Evolutionary conservation across 64 coral and sea anemone genomes (phyloP), one percentile per base, ranked within the genome.

Genomic region (Hydrozoanthus tunicans): DNA sequence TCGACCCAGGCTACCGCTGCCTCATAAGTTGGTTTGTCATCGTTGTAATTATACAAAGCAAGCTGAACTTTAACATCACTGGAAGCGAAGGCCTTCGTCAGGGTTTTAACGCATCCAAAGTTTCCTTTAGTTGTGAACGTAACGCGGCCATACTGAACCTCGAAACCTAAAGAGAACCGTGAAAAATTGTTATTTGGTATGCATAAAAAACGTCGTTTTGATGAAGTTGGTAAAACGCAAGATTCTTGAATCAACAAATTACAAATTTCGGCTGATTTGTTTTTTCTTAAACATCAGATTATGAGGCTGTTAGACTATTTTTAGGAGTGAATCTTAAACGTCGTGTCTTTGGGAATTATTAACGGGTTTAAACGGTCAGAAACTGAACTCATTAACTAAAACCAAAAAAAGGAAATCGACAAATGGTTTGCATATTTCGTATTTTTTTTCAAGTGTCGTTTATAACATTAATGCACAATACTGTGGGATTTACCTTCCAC

Each of bases 1-100:
- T 86, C 86, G 20, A 20, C 20, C 20, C 94, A 96, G 86, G 94
- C 61, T 14, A 96, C 91, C 7, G 91, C 91, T 3, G 91, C 86
- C 55, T 96, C 70, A 58, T 96, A 96, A 1, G 91, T 82, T 6
- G 82, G 74, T 15, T 74, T 89, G 26, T 77, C 85, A 54, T 89
- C 75, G 65, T 26, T 17, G n/a, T 73, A 86, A 23, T 86, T 86
- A 67, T 86, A 86, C 64, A 86, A 25, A 27, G 20, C 20, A 20
- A 20, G 20, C 20, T 20, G 20, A 20, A 20, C 20, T 20, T 20
- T 20, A 20, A 20, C 20, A 20, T 20, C 20, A 20, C 20, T 20
- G 20, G 20, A 20, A 20, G 20, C 20, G 20, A 20, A 20, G 83
- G 83, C 53, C 13, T 53, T 74, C 10, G 2, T 43, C 2, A 73